Percentiles rank a stretch among this genome's conserved stretches.
Evolutionary conservation across 1,140 invertebrate species (phyloP).

Genomic region (Stenopsyche tienmushanensis): DNA sequence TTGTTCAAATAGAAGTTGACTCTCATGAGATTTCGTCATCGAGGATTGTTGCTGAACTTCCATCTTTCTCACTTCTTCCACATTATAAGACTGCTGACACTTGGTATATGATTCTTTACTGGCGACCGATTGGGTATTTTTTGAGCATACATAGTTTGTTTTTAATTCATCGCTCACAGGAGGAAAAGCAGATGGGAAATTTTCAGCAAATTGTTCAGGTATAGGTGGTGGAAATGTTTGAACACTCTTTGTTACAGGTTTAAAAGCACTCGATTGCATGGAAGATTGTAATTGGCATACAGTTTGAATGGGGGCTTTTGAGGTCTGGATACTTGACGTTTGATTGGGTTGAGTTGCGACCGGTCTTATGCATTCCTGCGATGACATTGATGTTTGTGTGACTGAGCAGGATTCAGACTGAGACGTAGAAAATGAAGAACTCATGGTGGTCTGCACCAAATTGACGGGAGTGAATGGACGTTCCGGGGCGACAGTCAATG

Average conservation of each 20-base stretch:
- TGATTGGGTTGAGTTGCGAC: conserved; percentile 37
- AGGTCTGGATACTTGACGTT: conserved; percentile 43
- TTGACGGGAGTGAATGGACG: conserved; percentile 55
- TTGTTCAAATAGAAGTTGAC: conserved; percentile 49
- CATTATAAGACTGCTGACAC: conserved; percentile 23
- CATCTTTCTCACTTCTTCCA: conserved; percentile 20
- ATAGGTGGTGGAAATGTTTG: conserved; percentile 49
- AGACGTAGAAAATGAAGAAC: not conserved
- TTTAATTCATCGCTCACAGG: conserved; percentile 50
- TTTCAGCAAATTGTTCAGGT: conserved; percentile 46
- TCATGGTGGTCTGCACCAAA: not conserved
- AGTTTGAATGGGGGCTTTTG: conserved; percentile 46
- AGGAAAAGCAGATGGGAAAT: conserved; percentile 45
- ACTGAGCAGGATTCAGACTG: not conserved
- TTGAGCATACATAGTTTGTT: conserved; percentile 39
- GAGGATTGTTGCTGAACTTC: conserved; percentile 10
- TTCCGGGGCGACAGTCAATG: conserved; percentile 71
- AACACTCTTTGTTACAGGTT: conserved; percentile 47
- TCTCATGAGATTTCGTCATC: conserved; percentile 46
- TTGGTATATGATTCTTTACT: conserved; percentile 13
- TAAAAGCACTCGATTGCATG: conserved; percentile 51
- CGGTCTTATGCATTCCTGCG: conserved; percentile 31
- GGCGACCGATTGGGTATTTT: conserved; percentile 4
- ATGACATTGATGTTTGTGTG: conserved; percentile 6
- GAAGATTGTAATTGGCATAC: conserved; percentile 48